phyloP scores from a whole-genome alignment of 2,113 vertebrate genomes.

The Gobius niger region DNA sequence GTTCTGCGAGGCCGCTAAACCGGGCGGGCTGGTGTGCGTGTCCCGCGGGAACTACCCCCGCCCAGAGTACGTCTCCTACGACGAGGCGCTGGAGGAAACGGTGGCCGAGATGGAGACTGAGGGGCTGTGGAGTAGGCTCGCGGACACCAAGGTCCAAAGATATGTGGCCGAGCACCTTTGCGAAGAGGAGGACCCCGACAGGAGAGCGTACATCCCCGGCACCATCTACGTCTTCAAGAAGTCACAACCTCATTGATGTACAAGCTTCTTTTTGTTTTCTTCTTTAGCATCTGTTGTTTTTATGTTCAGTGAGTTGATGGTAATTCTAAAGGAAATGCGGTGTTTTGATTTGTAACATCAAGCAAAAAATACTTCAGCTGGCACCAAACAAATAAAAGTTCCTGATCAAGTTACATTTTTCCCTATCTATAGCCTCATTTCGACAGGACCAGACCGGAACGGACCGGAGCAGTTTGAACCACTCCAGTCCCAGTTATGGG shows the following conservation, averaged over 20 bases:
- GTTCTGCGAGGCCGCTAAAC: background rate
- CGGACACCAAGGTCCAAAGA: background rate
- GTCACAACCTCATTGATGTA: background rate
- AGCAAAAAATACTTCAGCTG: no score
- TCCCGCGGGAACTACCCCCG: background rate
- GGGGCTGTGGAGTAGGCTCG: background rate
- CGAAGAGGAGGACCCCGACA: background rate
- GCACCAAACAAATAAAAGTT: no score
- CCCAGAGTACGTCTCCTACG: background rate
- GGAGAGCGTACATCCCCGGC: background rate
- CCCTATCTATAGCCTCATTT: no score
- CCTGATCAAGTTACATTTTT: no score
- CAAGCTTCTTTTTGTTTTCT: no score
- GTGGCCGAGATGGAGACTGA: background rate
- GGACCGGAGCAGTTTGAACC: no score
- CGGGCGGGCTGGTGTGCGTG: background rate
- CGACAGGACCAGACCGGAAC: no score
- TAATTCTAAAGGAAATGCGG: no score
- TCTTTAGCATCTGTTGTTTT: no score
- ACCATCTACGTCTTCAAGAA: background rate
- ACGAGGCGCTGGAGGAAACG: background rate
- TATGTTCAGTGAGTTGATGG: no score
- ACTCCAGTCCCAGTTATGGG: no score
- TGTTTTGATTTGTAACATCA: no score
- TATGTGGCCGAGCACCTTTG: background rate